Percentiles rank a stretch among this genome's conserved stretches.
Conservation (phyloP, 2,888 invertebrate genomes). For the Drosophila phalerata region DNA sequence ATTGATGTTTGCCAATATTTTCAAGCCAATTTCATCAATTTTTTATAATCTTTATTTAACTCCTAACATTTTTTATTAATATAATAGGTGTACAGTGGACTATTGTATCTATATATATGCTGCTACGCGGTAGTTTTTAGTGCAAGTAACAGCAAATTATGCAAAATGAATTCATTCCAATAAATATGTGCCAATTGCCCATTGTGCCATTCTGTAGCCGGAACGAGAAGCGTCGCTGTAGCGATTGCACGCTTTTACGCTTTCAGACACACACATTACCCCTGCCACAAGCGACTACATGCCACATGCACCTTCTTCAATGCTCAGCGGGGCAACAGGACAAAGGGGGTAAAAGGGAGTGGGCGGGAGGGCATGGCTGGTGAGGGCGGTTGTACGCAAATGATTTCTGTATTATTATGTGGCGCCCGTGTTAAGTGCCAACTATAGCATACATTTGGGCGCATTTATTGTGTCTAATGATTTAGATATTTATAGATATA, state of each 20-base stretch:
- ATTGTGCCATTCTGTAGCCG: too few species aligned
- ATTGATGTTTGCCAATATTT: too few species aligned
- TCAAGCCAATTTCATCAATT: too few species aligned
- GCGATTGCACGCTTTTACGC: conserved; percentile 84
- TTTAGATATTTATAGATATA: conserved; percentile 34
- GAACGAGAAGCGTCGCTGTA: conserved; percentile 54
- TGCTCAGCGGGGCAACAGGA: not conserved
- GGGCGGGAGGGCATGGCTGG: conserved; percentile 2
- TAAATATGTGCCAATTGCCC: too few species aligned
- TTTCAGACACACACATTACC: conserved; percentile 83
- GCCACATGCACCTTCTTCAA: conserved; percentile 61
- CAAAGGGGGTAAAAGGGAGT: not conserved
- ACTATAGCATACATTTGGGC: conserved; percentile 71
- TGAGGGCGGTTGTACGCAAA: conserved; percentile 29
- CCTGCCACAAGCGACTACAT: conserved; percentile 57
- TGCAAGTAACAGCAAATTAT: too few species aligned
- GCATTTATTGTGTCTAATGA: conserved; percentile 65
- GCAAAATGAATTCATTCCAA: too few species aligned
- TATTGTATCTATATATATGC: too few species aligned
- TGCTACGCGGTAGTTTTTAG: too few species aligned
- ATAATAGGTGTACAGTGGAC: too few species aligned
- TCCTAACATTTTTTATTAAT: too few species aligned
- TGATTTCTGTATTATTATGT: conserved; percentile 71
- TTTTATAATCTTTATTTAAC: too few species aligned
- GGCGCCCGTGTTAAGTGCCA: conserved; percentile 55